Base-by-base conservation (phyloP, 1,140 invertebrate genomes). In the Drosophila kepulauana region DNA sequence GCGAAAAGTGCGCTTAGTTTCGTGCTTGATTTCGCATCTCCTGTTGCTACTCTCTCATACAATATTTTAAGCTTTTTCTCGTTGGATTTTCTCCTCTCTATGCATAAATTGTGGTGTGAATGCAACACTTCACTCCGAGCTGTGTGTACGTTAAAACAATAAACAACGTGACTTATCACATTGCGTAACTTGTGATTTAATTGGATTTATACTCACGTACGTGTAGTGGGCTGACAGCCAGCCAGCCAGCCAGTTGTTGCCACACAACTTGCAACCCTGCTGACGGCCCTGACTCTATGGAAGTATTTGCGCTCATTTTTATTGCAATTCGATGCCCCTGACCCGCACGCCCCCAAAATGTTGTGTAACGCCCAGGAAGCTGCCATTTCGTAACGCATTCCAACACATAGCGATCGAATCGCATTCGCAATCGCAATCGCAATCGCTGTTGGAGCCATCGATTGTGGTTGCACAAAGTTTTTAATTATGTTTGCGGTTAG, bases 111-210 rank as follows among this genome's bases (percentile, higher is more conserved):
- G 82, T 81, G 82, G 79, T 63, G 68, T 70, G 65, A 70, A 67
- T 72, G 66, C 70, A 69, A 43, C 35, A 58, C 33, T 15, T 30
- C 41, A n/a, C 13, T 15, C 5, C 13, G 2, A 30, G 30, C 35
- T 43, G 72, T 79, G 72, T 79, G 79, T 76, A 67, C 69, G 63
- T 69, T 81, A 71, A 82, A 87, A 82, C 85, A 88, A 88, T 88
- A 88, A 89, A 85, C 85, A 88, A 89, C 85, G 85, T 88, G 85
- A 88, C 85, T 88, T 88, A 88, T 89, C 85, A 88, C 85, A 85
- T 84, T 88, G 85, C 85, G 85, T 85, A 88, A 88, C 81, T 88
- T 89, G 81, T 85, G 85, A 88, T 88, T 88, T 88, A 88, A 88
- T 88, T 88, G 85, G 85, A 88, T 88, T 89, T 89, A 85, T 89